Base-by-base conservation (phyloP, 2,113 vertebrate genomes). In the Calonectris borealis region DNA sequence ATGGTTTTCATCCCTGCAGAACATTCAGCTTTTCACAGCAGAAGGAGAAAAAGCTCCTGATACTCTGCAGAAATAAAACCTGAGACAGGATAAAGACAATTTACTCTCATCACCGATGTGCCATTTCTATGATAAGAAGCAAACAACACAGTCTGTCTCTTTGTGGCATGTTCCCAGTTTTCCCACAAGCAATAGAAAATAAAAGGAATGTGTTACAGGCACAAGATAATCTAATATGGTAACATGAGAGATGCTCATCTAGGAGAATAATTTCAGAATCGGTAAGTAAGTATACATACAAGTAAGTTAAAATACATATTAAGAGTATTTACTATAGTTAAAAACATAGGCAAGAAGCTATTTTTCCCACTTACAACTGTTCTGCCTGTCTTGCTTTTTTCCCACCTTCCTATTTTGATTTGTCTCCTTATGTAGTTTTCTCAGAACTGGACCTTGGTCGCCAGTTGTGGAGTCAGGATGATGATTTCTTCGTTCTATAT, bases 81-180 rank as follows among this genome's bases (percentile, higher is more conserved):
- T 70, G 49, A 84, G 77, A 93, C 31, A 65, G 49, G 72, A 86
- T 83, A 92, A 89, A 91, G 68, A 46, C 91, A 89, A 95, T 97
- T 91, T 85, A 62, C 71, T 86, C 49, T 82, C 75, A 66, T 78
- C 76, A 70, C 48, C 1, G 6, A 66, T 76, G 64, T 96, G 70
- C 32, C 60, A 46, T 80, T 60, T 77, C 54, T 61, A 16, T 75
- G 84, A 83, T 62, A 91, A 90, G 70, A 81, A 83, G 84, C 38
- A 85, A 86, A 88, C 3, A 11, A 48, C 68, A 91, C 75, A 49
- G 57, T 65, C 71, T 82, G 58, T 85, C 64, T 96, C 36, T 85
- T 10, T 66, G 31, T 94, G 60, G 86, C 11, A 13, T 12, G 25
- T 52, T 72, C 48, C 58, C n/a, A 40, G 32, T 60, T 86, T 86